Evolutionary conservation across 2,113 vertebrate species (phyloP), one percentile per base, ranked within the genome.

Genomic region (Raja brachyura): DNA sequence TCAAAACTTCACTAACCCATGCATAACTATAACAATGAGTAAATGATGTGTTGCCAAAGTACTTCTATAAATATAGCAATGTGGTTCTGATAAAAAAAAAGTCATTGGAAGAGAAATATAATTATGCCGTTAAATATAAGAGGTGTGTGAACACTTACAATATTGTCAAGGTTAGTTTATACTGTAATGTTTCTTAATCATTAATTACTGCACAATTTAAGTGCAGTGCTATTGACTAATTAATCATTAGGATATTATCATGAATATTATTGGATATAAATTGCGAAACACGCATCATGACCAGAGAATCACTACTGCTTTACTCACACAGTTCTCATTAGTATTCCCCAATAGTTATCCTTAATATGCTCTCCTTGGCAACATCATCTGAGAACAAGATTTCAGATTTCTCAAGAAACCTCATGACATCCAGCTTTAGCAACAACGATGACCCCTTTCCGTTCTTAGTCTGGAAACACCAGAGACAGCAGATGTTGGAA

Each of bases 161-260:
- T 25, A 92, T 73, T 48, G 18, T 70, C 88, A 92, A 48, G 33
- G 88, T 70, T 92, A 70, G 63, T 39, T 92, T 73, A 73, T 70
- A 92, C 9, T 92, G 33, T 33, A 18, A 28, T 68, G 31, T 70
- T n/a, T 61, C 66, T 90, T 90, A 90, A 70, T 90, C 88, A 92
- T 92, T 33, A 92, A 92, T 92, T 92, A 92, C 39, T 68, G 88
- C 88, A 73, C 88, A 92, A 68, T 7, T 92, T 92, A 10, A 54
- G 88, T 92, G 39, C 63, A 48, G 33, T 70, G 33, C 33, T 66
- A 73, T 73, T 54, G 48, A 92, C 88, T 28, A 25, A 92, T 48
- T 92, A 73, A 68, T 48, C 88, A 90, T 18, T 92, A 39, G 4
- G 66, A 92, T 68, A 39, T 92, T 92, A 18, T 92, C 18, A 92